Conservation (phyloP, 2,888 invertebrate genomes). For the Netelia melanura region DNA sequence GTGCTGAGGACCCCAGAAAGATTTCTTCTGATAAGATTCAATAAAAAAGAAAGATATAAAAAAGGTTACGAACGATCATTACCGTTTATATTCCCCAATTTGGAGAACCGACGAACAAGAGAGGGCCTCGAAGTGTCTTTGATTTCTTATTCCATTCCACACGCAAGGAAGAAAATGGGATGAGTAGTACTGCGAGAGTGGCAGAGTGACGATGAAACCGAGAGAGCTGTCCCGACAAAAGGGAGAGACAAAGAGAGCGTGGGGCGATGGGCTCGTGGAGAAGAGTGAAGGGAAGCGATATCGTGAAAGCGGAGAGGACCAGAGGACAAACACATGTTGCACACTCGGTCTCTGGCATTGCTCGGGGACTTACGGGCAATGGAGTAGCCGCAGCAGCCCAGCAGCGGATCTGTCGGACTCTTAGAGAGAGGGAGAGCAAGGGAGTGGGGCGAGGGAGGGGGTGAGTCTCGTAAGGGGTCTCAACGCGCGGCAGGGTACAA, state of each 20-base stretch:
- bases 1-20: background rate
- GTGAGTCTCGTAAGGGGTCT: constrained; percentile 66
- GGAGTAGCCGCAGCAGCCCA: constrained; percentile 18
- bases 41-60: background rate
- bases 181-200: constrained; percentile 21
- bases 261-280: constrained; percentile 51
- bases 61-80: background rate
- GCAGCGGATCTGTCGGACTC: background rate
- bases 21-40: background rate
- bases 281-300: constrained; percentile 66
- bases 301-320: constrained; percentile 67
- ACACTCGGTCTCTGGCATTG: constrained; percentile 76
- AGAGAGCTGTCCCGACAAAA: constrained; percentile 55
- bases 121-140: constrained; percentile 1
- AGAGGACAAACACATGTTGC: constrained; percentile 83
- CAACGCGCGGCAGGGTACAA: constrained; percentile 72
- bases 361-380: constrained; percentile 36
- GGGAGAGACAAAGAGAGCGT: constrained; percentile 57
- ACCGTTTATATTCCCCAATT: constrained; percentile 32
- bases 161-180: background rate
- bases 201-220: constrained; percentile 59
- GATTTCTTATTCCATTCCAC: constrained; percentile 17
- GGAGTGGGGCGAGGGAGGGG: constrained; percentile 29
- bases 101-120: background rate
- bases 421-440: constrained; percentile 41